Evolutionary conservation across 2,888 invertebrate species (phyloP), one percentile per base, ranked within the genome.

Genomic region (Nineta flava): DNA sequence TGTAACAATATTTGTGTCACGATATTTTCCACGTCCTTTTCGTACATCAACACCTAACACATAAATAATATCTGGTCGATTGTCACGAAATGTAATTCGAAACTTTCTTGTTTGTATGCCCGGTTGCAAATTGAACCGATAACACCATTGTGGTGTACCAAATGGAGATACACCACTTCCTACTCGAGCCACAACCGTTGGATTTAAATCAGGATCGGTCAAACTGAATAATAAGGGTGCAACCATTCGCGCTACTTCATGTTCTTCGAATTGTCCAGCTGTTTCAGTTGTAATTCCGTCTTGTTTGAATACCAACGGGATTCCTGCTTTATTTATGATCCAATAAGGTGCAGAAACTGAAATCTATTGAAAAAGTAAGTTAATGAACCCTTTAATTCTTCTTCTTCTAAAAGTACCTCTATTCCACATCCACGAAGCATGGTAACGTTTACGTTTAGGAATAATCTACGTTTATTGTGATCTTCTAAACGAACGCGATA

Each of bases 241-340:
- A 49, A 93, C 83, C 76, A 91, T 87, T 56, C 95, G 76, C 10
- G 94, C 96, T 58, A 83, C 76, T 71, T 99, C 97, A 65, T 97
- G 92, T 65, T 97, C 97, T 51, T 83, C 83, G 65, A 86, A 88
- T 70, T 96, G 96, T 2, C 95, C 96, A 7, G 88, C 86, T 54
- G 86, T 83, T 59, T 82, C 84, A 21, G 70, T 63, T 10, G 76
- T 75, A 12, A 81, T 79, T 1, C 88, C 87, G 65, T 91, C 93
- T 67, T 96, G 95, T 57, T 85, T 81, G 66, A 95, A 93, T 49
- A 99, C 84, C 53, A 99, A 70, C n/a, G 97, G 96, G 53, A 99
- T 71, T 0, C 96, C 96, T 6, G 94, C 87, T 66, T 88, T 87
- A 71, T 99, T 97, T 52, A 97, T 81, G 56, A 99, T 78, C 96